These are phyloP conservation scores for Tetrax tetrax DNA, from an alignment of 2,113 vertebrate species.

Conservation along the genomic window DNA sequence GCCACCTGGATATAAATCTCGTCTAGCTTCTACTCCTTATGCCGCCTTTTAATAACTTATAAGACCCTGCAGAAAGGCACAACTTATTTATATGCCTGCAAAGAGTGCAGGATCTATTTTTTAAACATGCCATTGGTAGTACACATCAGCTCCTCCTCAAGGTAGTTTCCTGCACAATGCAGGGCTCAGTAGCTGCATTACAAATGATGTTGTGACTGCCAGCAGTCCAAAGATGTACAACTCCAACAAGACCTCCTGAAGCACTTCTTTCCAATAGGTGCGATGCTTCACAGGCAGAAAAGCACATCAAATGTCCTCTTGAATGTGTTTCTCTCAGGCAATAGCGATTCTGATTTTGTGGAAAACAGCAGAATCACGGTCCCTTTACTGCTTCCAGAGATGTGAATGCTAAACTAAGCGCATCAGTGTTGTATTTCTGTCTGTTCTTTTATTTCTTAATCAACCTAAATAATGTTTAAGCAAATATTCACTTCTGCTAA, in stretches of 20 bases:
- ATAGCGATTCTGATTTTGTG: neutral
- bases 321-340: neutral
- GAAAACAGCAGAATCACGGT: neutral
- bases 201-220: neutral
- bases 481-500: neutral
- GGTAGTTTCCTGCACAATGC: neutral
- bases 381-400: neutral
- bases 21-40: neutral
- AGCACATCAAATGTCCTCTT: neutral
- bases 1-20: slow-evolving; percentile 1
- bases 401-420: neutral
- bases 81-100: neutral
- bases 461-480: neutral
- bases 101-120: neutral
- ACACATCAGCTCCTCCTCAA: neutral
- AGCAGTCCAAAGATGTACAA: neutral
- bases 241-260: neutral
- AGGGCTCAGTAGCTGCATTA: neutral
- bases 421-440: neutral
- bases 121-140: neutral
- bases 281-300: neutral
- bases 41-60: neutral
- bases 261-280: neutral
- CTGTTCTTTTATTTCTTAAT: neutral
- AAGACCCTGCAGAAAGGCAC: neutral